Evolutionary conservation across 92 coral and sea anemone genomes (phyloP), one percentile per base, ranked within the genome.

Genomic region (Zoanthus sociatus): DNA sequence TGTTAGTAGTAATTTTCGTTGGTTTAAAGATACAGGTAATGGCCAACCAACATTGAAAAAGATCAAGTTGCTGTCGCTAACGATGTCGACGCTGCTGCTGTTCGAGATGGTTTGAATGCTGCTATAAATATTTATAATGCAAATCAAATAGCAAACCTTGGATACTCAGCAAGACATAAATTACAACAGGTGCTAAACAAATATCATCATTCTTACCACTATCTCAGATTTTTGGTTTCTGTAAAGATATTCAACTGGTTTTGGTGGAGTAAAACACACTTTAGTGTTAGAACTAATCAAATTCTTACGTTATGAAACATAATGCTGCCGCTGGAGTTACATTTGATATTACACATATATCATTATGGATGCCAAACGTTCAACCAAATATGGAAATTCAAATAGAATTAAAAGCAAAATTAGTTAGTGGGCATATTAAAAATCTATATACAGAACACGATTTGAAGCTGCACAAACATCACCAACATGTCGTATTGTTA

Each of bases 391-490:
- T 26, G 26, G 26, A 82, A 50, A 21, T 82, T 18, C 86, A 82
- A 37, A 11, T 26, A 26, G 0, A 37, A 3, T 16, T 82, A 5
- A 76, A 82, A 14, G 66, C 33, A 63, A 61, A 63, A 32, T 58
- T 82, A 37, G 86, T 56, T 20, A 46, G 33, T 20, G 86, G 86
- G 48, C 14, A 82, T 71, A 82, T 82, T 30, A 82, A 82, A 21
- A 63, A 82, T 37, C n/a, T 82, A 21, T 82, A 53, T 79, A 79
- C 72, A 31, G 86, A 82, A 82, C 86, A 56, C 64, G 7, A 76
- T 82, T 82, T 82, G 21, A 82, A 82, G 48, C 76, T 15, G 48
- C 74, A 26, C 76, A 82, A 15, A 82, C 74, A 0, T 63, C 20
- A 1, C 86, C 86, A 3, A 82, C 86, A 42, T 82, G 86, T 55